These are phyloP conservation scores for Hylaea fasciaria DNA, from an alignment of 2,888 invertebrate genomes.

Conservation along the genomic window DNA sequence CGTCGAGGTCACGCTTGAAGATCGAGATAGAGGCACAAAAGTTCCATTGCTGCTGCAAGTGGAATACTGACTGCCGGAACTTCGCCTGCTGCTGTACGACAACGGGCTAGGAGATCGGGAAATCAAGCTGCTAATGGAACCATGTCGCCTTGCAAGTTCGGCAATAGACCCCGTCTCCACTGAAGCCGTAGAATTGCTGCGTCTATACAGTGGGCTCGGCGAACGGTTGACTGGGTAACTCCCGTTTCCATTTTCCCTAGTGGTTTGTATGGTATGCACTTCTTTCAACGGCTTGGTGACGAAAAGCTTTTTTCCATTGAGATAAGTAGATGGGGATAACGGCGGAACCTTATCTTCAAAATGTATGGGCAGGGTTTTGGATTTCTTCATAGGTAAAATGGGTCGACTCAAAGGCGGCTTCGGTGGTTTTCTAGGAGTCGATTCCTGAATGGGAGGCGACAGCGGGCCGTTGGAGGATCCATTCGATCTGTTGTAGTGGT, in stretches of 20 bases:
- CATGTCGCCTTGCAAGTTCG: slow-evolving; percentile 77
- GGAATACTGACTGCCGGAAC: slow-evolving; percentile 76
- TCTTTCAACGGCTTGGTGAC: slow-evolving; percentile 78
- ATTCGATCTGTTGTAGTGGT: slow-evolving; percentile 50
- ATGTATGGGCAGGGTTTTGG: slow-evolving; percentile 77
- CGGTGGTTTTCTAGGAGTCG: slow-evolving; percentile 77
- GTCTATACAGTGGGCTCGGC: slow-evolving; percentile 71
- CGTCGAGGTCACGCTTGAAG: slow-evolving; percentile 74
- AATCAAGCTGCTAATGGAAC: slow-evolving; percentile 62
- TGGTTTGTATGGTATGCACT: slow-evolving; percentile 67
- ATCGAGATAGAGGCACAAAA: slow-evolving; percentile 73
- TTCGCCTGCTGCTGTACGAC: slow-evolving; percentile 69
- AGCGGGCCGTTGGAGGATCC: slow-evolving; percentile 67
- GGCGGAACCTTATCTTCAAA: slow-evolving; percentile 74
- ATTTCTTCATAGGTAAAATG: slow-evolving; percentile 76
- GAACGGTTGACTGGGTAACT: slow-evolving; percentile 65
- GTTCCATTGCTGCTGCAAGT: slow-evolving; percentile 80
- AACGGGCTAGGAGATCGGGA: slow-evolving; percentile 86
- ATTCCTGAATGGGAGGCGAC: slow-evolving; percentile 72
- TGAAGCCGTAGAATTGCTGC: slow-evolving; percentile 69
- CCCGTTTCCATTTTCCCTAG: slow-evolving; percentile 63
- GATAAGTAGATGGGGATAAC: slow-evolving; percentile 58
- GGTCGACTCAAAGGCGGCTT: slow-evolving; percentile 69
- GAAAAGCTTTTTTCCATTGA: slow-evolving; percentile 72
- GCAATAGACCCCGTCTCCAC: slow-evolving; percentile 81